Evolutionary conservation across 2,113 vertebrate genomes (phyloP).

Genomic region (Pao palembangensis): DNA sequence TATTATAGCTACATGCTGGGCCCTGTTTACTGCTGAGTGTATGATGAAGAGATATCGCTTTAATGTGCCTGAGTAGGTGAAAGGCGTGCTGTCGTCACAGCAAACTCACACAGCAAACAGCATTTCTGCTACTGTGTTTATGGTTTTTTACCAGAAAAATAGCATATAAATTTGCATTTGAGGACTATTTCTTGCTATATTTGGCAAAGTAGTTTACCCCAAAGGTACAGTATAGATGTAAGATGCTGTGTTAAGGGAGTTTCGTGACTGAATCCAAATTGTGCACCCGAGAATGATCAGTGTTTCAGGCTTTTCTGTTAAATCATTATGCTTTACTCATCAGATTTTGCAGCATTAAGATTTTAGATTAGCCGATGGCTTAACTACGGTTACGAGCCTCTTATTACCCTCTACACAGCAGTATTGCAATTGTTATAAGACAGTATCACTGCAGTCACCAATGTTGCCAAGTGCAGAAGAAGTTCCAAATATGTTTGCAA

Average conservation of each 20-base stretch:
- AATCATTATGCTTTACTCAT: too few species aligned
- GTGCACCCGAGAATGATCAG: too few species aligned
- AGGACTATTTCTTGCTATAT: too few species aligned
- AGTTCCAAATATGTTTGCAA: conserved; percentile 26
- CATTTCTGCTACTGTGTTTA: not conserved
- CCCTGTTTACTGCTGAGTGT: not conserved
- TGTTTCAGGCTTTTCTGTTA: too few species aligned
- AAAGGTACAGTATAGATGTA: too few species aligned
- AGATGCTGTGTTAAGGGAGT: too few species aligned
- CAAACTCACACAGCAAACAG: not conserved
- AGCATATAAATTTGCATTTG: not conserved
- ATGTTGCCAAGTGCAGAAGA: not conserved
- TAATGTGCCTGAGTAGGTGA: conserved; percentile 3
- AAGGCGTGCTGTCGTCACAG: not conserved
- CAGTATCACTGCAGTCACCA: not conserved
- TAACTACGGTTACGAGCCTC: not conserved
- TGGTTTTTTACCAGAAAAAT: not conserved
- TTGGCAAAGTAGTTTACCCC: too few species aligned
- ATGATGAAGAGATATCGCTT: conserved; percentile 9
- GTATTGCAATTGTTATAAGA: not conserved
- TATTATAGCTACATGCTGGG: conserved; percentile 6
- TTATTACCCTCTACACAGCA: too few species aligned
- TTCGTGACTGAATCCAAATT: too few species aligned
- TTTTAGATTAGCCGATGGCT: not conserved
- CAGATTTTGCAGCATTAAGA: too few species aligned